Evolutionary conservation across 2,888 invertebrate genomes (phyloP).

Genomic region (Coelinius sp.): DNA sequence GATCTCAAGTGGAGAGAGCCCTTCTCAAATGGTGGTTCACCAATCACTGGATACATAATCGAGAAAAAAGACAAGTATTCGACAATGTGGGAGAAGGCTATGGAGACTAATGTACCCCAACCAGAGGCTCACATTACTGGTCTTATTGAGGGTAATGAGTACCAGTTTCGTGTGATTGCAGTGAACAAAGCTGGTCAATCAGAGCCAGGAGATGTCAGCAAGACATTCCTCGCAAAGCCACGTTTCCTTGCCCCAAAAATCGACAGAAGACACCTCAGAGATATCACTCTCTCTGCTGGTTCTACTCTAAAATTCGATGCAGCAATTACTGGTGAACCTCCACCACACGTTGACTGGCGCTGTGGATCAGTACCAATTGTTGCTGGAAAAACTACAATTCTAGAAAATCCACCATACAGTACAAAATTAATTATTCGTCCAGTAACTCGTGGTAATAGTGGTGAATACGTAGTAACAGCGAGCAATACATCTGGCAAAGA

Average conservation of each 20-base stretch:
- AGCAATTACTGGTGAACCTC: slow-evolving; percentile 94
- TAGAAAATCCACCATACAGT: slow-evolving; percentile 89
- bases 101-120: slow-evolving; percentile 83
- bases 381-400: slow-evolving; percentile 79
- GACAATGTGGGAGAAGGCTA: slow-evolving; percentile 93
- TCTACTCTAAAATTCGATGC: slow-evolving; percentile 94
- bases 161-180: slow-evolving; percentile 96
- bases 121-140: slow-evolving; percentile 89
- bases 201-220: slow-evolving; percentile 90
- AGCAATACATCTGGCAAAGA: slow-evolving; percentile 91
- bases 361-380: slow-evolving; percentile 85
- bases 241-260: slow-evolving; percentile 95
- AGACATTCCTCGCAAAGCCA: slow-evolving; percentile 88
- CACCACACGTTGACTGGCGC: slow-evolving; percentile 94
- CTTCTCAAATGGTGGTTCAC: slow-evolving; percentile 91
- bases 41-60: slow-evolving; percentile 92
- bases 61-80: slow-evolving; percentile 95
- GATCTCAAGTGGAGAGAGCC: slow-evolving; percentile 94
- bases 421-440: slow-evolving; percentile 89
- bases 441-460: slow-evolving; percentile 85
- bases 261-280: slow-evolving; percentile 91
- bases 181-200: slow-evolving; percentile 96
- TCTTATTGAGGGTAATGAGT: slow-evolving; percentile 94
- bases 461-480: slow-evolving; percentile 89
- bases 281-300: slow-evolving; percentile 92